Percentiles rank a stretch among this genome's conserved stretches.
phyloP scores from a whole-genome alignment of 2,113 vertebrate genomes.

The Thamnaconus septentrionalis region DNA sequence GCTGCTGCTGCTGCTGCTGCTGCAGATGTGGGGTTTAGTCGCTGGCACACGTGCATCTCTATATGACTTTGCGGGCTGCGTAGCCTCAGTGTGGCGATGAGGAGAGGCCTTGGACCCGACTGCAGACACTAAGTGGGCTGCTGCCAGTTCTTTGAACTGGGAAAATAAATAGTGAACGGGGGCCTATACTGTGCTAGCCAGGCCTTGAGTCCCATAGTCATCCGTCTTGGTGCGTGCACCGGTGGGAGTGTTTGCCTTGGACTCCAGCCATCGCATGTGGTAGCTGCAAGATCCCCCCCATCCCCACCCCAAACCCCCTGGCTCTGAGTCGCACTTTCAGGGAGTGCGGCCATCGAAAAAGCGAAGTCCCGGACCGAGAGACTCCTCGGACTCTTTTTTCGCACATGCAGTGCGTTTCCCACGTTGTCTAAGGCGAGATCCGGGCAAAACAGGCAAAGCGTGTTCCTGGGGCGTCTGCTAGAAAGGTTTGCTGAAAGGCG shows the following conservation, averaged over 20 bases:
- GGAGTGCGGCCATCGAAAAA: slow-evolving; percentile 63
- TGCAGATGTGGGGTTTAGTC: slow-evolving; percentile 72
- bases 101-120: slow-evolving; percentile 71
- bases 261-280: slow-evolving; percentile 88
- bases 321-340: slow-evolving; percentile 61
- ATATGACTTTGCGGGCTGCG: slow-evolving; percentile 69
- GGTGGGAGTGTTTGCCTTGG: slow-evolving; percentile 90
- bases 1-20: slow-evolving; percentile 2
- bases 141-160: slow-evolving; percentile 91
- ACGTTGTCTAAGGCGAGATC: slow-evolving; percentile 38
- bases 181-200: slow-evolving; percentile 80
- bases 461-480: slow-evolving; percentile 39
- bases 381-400: slow-evolving; percentile 48
- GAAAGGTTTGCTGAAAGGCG: slow-evolving; percentile 34
- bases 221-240: slow-evolving; percentile 86
- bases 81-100: slow-evolving; percentile 80
- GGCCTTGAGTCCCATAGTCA: slow-evolving; percentile 74
- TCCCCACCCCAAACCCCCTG: slow-evolving; percentile 4
- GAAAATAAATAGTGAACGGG: slow-evolving; percentile 91
- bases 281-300: slow-evolving; percentile 70
- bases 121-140: slow-evolving; percentile 78
- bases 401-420: slow-evolving; percentile 63
- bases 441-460: slow-evolving; percentile 33
- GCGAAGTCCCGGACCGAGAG: slow-evolving; percentile 34
- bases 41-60: slow-evolving; percentile 70